Conservation (phyloP, 2,888 invertebrate species). For the Phyto melanocephala region DNA sequence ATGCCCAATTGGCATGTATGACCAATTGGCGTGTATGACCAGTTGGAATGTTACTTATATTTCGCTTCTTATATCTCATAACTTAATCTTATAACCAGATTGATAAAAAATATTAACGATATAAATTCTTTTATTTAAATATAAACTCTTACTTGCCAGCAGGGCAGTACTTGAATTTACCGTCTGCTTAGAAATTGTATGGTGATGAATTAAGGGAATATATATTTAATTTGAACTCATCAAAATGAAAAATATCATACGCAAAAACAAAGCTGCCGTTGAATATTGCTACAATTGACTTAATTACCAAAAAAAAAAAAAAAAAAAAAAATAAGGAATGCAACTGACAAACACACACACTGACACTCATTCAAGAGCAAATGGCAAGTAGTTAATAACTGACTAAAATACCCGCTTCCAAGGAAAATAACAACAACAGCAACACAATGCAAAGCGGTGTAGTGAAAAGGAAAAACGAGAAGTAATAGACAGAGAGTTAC, state of each 20-base stretch:
- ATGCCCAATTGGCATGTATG: too few species aligned
- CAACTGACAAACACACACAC: constrained; percentile 41
- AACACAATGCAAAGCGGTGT: constrained; percentile 4
- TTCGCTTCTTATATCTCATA: too few species aligned
- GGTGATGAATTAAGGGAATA: not conserved
- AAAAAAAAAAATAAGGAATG: not conserved
- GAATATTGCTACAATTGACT: constrained; percentile 55
- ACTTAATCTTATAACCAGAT: too few species aligned
- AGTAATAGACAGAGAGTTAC: not conserved
- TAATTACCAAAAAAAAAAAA: constrained; percentile 38
- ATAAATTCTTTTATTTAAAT: too few species aligned
- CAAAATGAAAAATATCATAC: constrained; percentile 37
- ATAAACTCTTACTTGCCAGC: too few species aligned
- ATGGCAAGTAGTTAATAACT: constrained; percentile 59
- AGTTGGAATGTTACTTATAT: too few species aligned
- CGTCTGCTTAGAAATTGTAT: not conserved
- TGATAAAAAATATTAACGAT: too few species aligned
- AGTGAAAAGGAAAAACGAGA: not conserved
- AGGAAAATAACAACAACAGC: not conserved
- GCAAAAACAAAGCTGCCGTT: constrained; percentile 24
- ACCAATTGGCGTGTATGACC: too few species aligned
- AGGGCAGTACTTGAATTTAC: too few species aligned
- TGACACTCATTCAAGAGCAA: constrained; percentile 25
- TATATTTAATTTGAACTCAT: constrained; percentile 13
- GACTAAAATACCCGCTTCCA: not conserved